Percentiles rank a stretch among this genome's conserved stretches.
Evolutionary conservation across 2,888 invertebrate genomes (phyloP).

Genomic region (Rhamnusium bicolor): DNA sequence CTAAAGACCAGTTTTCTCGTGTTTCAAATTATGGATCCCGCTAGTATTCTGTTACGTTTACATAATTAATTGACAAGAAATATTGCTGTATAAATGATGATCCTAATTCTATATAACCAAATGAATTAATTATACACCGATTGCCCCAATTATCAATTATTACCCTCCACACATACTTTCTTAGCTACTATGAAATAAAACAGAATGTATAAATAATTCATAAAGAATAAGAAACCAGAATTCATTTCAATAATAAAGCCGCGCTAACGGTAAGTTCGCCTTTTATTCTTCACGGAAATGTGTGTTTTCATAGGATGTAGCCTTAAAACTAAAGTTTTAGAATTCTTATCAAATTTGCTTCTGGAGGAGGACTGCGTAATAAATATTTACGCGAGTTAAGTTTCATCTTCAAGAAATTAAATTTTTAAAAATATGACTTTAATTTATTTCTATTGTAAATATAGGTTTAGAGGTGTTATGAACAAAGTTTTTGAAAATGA

Average conservation of each 20-base stretch:
- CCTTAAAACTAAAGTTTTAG: not conserved
- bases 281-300: not conserved
- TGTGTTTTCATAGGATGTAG: not conserved
- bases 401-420: no score
- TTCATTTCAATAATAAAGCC: not conserved
- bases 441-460: no score
- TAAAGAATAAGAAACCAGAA: not conserved
- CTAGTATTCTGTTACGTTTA: no score
- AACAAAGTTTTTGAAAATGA: no score
- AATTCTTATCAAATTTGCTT: not conserved
- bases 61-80: not conserved
- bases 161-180: conserved; percentile 21
- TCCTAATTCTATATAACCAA: conserved; percentile 3
- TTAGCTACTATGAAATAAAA: conserved; percentile 15
- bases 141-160: conserved; percentile 22
- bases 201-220: not conserved
- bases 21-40: no score
- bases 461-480: no score
- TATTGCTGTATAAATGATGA: not conserved
- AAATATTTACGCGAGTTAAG: no score
- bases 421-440: no score
- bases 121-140: conserved; percentile 21
- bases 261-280: not conserved
- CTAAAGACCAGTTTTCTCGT: no score
- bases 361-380: not conserved